These are phyloP conservation scores for Hemicentrotus pulcherrimus DNA, from an alignment of 35 echinoderm and acorn worm species.

Conservation along the genomic window DNA sequence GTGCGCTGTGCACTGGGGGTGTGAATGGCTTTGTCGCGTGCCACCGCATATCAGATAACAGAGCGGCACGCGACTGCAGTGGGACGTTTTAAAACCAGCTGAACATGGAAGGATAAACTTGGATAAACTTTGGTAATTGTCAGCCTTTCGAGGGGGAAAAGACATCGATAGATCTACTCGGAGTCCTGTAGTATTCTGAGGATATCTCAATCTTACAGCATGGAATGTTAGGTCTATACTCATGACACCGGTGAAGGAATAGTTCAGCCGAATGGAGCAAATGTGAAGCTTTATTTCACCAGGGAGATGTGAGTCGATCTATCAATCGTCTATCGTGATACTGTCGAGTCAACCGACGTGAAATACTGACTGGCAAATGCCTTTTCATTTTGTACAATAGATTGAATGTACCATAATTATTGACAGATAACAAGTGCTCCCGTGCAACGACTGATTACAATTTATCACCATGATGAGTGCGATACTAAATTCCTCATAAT, in stretches of 20 bases:
- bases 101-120: background rate
- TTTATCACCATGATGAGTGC: no score
- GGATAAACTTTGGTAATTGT: background rate
- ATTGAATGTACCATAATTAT: no score
- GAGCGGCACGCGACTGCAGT: background rate
- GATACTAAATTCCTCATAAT: no score
- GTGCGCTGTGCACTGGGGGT: background rate
- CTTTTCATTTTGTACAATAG: no score
- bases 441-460: no score
- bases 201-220: background rate
- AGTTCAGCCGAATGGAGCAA: background rate
- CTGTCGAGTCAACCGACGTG: no score
- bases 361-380: no score
- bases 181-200: background rate
- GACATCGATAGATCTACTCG: no score
- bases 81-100: background rate
- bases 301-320: no score
- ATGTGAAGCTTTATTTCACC: background rate
- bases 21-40: constrained; percentile 17
- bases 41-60: background rate
- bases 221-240: background rate
- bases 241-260: background rate
- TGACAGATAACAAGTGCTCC: no score
- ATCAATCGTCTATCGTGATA: no score
- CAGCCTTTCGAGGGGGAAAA: background rate